Evolutionary conservation across 2,888 invertebrate species (phyloP).

Genomic region (Crepidodera aurea): DNA sequence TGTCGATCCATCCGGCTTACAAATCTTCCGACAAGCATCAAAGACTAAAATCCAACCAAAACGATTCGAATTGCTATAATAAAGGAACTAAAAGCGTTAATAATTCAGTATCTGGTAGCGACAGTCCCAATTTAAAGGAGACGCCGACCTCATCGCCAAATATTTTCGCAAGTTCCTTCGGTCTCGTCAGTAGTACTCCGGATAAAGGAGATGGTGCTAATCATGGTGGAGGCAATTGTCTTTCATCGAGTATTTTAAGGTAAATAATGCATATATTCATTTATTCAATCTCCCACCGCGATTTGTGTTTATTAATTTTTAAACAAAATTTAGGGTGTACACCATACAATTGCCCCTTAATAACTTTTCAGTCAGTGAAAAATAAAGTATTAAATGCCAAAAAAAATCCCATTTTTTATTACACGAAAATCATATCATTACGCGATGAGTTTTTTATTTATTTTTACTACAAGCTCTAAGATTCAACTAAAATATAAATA

Average conservation of each 20-base stretch:
- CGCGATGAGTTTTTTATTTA: too few species aligned
- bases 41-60: conserved; percentile 36
- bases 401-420: too few species aligned
- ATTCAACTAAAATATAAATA: too few species aligned
- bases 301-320: too few species aligned
- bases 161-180: conserved; percentile 60
- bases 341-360: too few species aligned
- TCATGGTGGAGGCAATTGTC: conserved; percentile 52
- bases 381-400: too few species aligned
- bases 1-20: conserved; percentile 56
- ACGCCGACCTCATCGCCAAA: conserved; percentile 55
- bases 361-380: too few species aligned
- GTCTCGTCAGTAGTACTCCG: conserved; percentile 56
- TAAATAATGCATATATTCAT: conserved; percentile 54
- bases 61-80: conserved; percentile 49
- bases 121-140: conserved; percentile 47
- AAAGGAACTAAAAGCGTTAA: conserved; percentile 42
- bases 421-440: too few species aligned
- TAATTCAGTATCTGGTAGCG: conserved; percentile 18
- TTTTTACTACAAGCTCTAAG: too few species aligned
- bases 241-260: conserved; percentile 65
- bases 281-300: too few species aligned
- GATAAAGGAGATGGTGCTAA: conserved; percentile 52
- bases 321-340: too few species aligned
- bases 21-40: conserved; percentile 40